A percentile compares a stretch with the other conserved stretches of the same genome.
Conservation (phyloP, 1,140 invertebrate species). For the Microplitis mediator region DNA sequence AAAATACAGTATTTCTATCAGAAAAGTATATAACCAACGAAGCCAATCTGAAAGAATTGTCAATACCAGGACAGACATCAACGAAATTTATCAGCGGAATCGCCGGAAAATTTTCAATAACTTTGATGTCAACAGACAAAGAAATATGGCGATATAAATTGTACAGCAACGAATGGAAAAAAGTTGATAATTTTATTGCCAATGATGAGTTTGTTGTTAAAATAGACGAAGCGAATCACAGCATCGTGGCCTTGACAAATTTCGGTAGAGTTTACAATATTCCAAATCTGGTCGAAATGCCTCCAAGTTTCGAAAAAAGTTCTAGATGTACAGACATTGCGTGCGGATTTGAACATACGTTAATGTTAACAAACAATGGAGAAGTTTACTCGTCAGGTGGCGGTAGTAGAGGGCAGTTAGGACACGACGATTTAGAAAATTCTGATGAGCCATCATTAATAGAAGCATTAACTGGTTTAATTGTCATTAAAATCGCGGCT, state of each 20-base stretch:
- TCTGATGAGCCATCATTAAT: conserved; percentile 69
- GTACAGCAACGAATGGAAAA: conserved; percentile 49
- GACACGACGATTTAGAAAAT: conserved; percentile 72
- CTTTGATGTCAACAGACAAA: conserved; percentile 41
- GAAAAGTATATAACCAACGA: background rate
- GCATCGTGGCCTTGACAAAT: conserved; percentile 53
- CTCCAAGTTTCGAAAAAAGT: conserved; percentile 41
- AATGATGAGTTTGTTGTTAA: conserved; percentile 45
- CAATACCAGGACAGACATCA: background rate
- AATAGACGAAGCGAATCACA: conserved; percentile 41
- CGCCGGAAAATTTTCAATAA: conserved; percentile 27
- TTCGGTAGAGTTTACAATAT: conserved; percentile 66
- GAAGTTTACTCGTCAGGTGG: conserved; percentile 80
- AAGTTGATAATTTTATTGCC: conserved; percentile 44
- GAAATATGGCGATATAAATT: conserved; percentile 53
- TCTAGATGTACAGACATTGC: conserved; percentile 68
- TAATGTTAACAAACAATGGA: conserved; percentile 74
- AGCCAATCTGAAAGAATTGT: background rate
- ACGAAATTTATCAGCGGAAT: background rate
- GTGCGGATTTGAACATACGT: conserved; percentile 80
- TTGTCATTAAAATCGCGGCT: conserved; percentile 70
- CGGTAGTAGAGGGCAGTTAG: conserved; percentile 85
- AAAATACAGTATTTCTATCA: background rate
- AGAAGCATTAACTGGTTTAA: conserved; percentile 75
- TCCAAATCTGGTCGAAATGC: conserved; percentile 66